Percentiles rank a stretch among this genome's conserved stretches.
phyloP scores from a whole-genome alignment of 2,888 invertebrate species.

The Stratiomys singularior region DNA sequence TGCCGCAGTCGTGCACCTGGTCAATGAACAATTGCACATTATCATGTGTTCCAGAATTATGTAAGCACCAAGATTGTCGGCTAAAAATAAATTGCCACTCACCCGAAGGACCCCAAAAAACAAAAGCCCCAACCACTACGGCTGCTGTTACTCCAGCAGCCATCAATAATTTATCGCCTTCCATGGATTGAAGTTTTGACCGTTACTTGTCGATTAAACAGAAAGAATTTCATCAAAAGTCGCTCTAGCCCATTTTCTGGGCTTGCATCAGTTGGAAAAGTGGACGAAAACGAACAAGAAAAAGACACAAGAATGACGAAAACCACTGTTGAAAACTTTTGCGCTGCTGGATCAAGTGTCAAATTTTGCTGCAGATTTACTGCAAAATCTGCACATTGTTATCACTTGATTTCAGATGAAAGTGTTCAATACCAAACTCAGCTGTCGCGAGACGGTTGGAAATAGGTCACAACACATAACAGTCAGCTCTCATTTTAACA shows the following conservation, averaged over 20 bases:
- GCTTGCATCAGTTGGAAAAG: neutral
- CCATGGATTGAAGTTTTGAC: slow-evolving; percentile 56
- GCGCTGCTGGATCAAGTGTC: slow-evolving; percentile 3
- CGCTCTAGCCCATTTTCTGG: slow-evolving; percentile 28
- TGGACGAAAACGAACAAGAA: neutral
- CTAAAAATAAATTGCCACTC: slow-evolving; percentile 51
- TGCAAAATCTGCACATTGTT: slow-evolving; percentile 1
- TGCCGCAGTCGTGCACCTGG: slow-evolving; percentile 67
- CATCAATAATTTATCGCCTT: slow-evolving; percentile 79
- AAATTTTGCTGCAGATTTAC: slow-evolving; percentile 4
- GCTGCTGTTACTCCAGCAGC: slow-evolving; percentile 83
- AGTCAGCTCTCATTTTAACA: no score
- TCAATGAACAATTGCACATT: slow-evolving; percentile 22
- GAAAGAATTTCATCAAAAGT: neutral
- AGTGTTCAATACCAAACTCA: neutral
- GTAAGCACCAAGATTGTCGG: slow-evolving; percentile 9
- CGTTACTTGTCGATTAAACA: neutral
- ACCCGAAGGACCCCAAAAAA: slow-evolving; percentile 77
- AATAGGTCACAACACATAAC: no score
- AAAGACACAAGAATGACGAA: neutral
- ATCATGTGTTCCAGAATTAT: slow-evolving; percentile 7
- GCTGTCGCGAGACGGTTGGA: no score
- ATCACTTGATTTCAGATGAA: neutral
- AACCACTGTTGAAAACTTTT: neutral
- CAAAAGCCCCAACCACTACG: slow-evolving; percentile 84